These are phyloP conservation scores for Phortica magna DNA, from an alignment of 2,888 invertebrate genomes.

Conservation along the genomic window DNA sequence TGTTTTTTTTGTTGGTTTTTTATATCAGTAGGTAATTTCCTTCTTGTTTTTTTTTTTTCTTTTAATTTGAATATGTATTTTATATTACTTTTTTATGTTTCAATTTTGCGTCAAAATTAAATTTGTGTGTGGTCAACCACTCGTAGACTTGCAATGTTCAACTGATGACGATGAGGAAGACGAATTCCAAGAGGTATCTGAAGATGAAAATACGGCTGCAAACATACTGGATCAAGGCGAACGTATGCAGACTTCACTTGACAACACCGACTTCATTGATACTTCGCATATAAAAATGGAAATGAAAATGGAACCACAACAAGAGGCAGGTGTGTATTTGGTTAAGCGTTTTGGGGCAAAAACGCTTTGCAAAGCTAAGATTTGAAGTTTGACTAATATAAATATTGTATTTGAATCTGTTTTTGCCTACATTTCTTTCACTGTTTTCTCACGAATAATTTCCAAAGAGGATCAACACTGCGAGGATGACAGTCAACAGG, in stretches of 20 bases:
- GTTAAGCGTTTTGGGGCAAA: slow-evolving; percentile 18
- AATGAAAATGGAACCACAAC: slow-evolving; percentile 68
- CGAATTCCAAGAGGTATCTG: slow-evolving; percentile 82
- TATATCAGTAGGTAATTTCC: neutral
- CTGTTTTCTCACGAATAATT: slow-evolving; percentile 30
- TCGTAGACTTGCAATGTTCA: slow-evolving; percentile 84
- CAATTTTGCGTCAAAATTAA: neutral
- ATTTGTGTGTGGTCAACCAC: neutral
- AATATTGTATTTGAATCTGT: slow-evolving; percentile 11
- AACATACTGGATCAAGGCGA: slow-evolving; percentile 76
- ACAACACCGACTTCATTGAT: slow-evolving; percentile 65
- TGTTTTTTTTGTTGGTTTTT: slow-evolving; percentile 13
- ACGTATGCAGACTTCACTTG: slow-evolving; percentile 60
- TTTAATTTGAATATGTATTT: too few species aligned
- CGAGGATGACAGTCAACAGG: slow-evolving; percentile 85
- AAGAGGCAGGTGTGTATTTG: slow-evolving; percentile 64
- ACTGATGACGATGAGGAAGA: slow-evolving; percentile 81
- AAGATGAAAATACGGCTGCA: slow-evolving; percentile 80
- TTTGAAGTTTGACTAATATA: slow-evolving; percentile 14
- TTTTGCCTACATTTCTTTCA: slow-evolving; percentile 27
- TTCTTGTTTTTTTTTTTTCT: too few species aligned
- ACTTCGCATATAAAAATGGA: slow-evolving; percentile 70
- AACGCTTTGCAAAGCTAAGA: neutral
- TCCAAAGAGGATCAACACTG: slow-evolving; percentile 75
- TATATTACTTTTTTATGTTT: neutral